Percentiles rank a stretch among this genome's conserved stretches.
Evolutionary conservation across 2,797 vertebrate genomes (phyloP).

Genomic region (Alcedo quadribrachys): DNA sequence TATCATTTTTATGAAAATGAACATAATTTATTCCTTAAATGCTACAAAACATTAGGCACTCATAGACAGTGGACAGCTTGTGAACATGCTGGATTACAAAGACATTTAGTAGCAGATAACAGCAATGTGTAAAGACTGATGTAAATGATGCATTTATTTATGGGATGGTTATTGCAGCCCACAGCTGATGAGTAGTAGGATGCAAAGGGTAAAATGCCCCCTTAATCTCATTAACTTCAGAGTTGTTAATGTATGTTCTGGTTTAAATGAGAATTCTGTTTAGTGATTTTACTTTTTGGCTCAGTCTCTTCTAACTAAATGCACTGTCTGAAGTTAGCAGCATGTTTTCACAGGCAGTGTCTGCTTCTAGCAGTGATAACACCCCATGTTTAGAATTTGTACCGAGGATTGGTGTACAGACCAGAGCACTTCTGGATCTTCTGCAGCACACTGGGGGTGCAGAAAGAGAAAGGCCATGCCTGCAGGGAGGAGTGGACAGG

Average conservation of each 20-base stretch:
- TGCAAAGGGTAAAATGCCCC: background rate
- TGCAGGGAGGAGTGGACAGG: too few species aligned
- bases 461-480: too few species aligned
- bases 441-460: too few species aligned
- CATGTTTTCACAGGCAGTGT: too few species aligned
- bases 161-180: background rate
- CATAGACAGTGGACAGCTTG: background rate
- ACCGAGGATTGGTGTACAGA: too few species aligned
- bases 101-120: background rate
- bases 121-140: background rate
- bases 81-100: background rate
- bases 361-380: too few species aligned
- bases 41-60: background rate
- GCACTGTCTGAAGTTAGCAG: too few species aligned
- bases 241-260: background rate
- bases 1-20: background rate
- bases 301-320: too few species aligned
- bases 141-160: background rate
- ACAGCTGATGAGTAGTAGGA: background rate
- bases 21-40: slow-evolving; percentile 15
- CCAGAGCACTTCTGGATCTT: too few species aligned
- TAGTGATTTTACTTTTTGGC: too few species aligned
- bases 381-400: too few species aligned
- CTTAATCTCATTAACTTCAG: background rate
- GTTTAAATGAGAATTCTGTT: too few species aligned